Evolutionary conservation across 1,140 invertebrate species (phyloP).

Genomic region (Brachionus asplanchnoidis): DNA sequence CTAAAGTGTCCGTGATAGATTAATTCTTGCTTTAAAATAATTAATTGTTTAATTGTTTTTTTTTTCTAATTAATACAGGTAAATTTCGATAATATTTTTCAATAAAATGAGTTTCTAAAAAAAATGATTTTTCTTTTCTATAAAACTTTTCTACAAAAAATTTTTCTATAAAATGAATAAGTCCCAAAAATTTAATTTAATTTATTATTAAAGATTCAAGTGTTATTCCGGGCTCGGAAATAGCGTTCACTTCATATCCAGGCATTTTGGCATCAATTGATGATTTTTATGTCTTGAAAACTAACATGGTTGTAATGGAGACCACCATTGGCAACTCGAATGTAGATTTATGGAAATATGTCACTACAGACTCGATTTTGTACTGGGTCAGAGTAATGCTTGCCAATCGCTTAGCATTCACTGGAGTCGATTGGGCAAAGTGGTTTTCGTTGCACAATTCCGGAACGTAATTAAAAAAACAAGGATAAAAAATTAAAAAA

Average conservation of each 20-base stretch:
- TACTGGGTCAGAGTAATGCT: conserved; percentile 75
- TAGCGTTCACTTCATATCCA: conserved; percentile 81
- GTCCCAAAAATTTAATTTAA: too few species aligned
- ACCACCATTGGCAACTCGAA: conserved; percentile 72
- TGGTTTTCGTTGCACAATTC: conserved; percentile 66
- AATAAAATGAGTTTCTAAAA: too few species aligned
- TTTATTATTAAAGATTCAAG: conserved; percentile 43
- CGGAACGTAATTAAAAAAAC: conserved; percentile 61
- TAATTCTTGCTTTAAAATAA: too few species aligned
- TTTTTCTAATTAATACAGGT: too few species aligned
- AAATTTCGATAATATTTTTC: too few species aligned
- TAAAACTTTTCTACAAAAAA: too few species aligned
- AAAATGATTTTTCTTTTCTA: too few species aligned
- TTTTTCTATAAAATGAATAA: too few species aligned
- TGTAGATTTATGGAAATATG: conserved; percentile 61
- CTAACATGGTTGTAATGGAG: conserved; percentile 60
- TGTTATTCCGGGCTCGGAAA: conserved; percentile 63
- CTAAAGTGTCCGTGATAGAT: too few species aligned
- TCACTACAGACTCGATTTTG: conserved; percentile 64
- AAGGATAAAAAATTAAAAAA: background rate
- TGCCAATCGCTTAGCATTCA: conserved; percentile 72
- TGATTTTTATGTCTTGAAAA: conserved; percentile 63
- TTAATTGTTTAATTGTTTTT: too few species aligned
- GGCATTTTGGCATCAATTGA: conserved; percentile 78
- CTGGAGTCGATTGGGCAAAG: conserved; percentile 68